Base-by-base conservation (phyloP, 2,888 invertebrate genomes). In the Ectemnius cavifrons region DNA sequence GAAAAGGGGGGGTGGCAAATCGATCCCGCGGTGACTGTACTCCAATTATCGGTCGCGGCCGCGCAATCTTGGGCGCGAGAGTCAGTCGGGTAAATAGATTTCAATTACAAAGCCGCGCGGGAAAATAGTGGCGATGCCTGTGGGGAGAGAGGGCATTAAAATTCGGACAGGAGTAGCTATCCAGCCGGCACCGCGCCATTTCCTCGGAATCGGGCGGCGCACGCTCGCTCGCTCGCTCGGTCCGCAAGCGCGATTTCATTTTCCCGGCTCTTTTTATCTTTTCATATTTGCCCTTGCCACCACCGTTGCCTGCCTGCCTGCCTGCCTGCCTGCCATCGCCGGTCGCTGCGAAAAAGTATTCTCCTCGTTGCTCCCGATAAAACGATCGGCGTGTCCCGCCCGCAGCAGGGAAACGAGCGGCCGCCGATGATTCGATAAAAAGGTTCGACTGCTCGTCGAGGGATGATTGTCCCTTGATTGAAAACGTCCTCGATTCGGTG, bases 401-500 rank as follows among this genome's bases (percentile, higher is more conserved):
- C 18, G 14, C 37, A 56, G 68, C 60, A 64, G 71, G 74, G 81
- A 72, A 69, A 63, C 59, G 56, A 79, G 59, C 63, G 71, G 78
- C 69, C 69, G 64, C 67, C 80, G 81, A 83, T 82, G 83, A 83
- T 86, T 78, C 80, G 84, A 85, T 83, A 85, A 82, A 85, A 85
- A 74, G 77, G 80, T 79, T 86, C 83, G 81, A 78, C 81, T 74
- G 83, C 81, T 82, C 78, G 82, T 83, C 82, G 84, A 81, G 85
- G 85, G 85, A 86, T 84, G 86, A 86, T 86, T 86, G 84, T 85
- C 84, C 85, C 85, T 84, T 85, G 84, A 86, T 86, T 85, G 85
- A 81, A 85, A 85, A 80, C 78, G 78, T 81, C 80, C 81, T 77
- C 82, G 81, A 71, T 61, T 74, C 82, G 82, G 58, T 71, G 77